Evolutionary conservation across 2,797 vertebrate genomes (phyloP).

Genomic region (Champsocephalus esox): DNA sequence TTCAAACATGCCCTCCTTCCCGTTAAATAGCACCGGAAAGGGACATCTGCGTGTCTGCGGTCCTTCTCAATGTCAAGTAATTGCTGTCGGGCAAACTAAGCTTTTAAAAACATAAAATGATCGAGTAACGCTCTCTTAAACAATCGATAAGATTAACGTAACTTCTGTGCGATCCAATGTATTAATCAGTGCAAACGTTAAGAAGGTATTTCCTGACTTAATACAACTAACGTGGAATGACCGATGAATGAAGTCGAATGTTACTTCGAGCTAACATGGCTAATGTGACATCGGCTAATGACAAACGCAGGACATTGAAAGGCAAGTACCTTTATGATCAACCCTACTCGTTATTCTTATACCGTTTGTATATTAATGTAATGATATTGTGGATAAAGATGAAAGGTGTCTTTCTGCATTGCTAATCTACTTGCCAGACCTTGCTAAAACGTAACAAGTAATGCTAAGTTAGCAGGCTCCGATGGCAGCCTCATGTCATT

Average conservation of each 20-base stretch:
- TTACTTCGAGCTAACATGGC: conserved; percentile 27
- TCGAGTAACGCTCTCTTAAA: accelerated
- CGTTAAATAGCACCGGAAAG: too few species aligned
- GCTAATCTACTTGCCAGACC: not conserved
- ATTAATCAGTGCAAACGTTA: accelerated
- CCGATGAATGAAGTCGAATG: conserved; percentile 44
- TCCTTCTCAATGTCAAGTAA: conserved; percentile 61
- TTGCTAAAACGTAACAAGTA: not conserved
- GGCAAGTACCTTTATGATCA: accelerated
- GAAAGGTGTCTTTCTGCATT: not conserved
- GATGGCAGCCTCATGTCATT: conserved; percentile 76
- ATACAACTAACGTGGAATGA: not conserved
- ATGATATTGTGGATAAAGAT: accelerated
- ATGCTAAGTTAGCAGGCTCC: conserved; percentile 43
- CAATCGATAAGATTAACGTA: too few species aligned
- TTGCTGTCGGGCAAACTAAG: not conserved
- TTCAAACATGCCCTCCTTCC: accelerated
- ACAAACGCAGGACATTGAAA: conserved; percentile 2
- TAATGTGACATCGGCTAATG: conserved; percentile 18
- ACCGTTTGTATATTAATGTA: accelerated
- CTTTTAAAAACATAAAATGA: not conserved
- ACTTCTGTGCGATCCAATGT: accelerated
- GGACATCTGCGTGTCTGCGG: not conserved
- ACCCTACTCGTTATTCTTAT: accelerated
- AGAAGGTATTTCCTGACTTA: not conserved